phyloP scores from a whole-genome alignment of 2,113 vertebrate genomes.

The Neoarius graeffei region DNA sequence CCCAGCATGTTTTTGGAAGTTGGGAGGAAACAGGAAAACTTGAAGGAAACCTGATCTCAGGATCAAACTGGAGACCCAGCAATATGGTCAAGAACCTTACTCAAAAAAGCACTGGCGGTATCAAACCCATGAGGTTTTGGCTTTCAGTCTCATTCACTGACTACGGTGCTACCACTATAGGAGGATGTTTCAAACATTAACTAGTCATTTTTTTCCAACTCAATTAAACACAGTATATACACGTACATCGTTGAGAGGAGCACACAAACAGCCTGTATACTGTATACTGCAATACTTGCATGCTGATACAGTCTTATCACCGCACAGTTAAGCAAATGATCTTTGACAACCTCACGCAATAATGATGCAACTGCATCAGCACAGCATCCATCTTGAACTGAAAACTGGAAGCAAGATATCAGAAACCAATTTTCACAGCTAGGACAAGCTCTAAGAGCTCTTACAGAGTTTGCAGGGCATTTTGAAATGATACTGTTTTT shows the following conservation, averaged over 20 bases:
- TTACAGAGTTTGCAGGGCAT: not conserved
- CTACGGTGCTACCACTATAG: not conserved
- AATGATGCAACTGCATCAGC: not conserved
- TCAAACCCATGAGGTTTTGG: not conserved
- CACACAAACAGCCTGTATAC: not conserved
- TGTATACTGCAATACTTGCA: not conserved
- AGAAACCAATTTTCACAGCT: not conserved
- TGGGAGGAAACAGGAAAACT: not conserved
- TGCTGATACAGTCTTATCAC: not conserved
- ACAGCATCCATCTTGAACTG: not conserved
- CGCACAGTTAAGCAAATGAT: not conserved
- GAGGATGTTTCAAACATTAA: not conserved
- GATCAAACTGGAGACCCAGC: not conserved
- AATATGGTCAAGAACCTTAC: not conserved
- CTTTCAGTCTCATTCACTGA: not conserved
- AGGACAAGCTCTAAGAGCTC: not conserved
- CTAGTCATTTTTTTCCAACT: not conserved
- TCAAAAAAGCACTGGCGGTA: not conserved
- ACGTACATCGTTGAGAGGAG: not conserved
- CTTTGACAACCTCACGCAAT: not conserved
- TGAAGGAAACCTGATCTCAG: not conserved
- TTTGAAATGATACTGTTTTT: conserved; percentile 11
- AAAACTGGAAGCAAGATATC: not conserved
- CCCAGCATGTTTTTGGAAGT: not conserved
- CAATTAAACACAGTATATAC: not conserved